Percentiles rank a stretch among this genome's conserved stretches.
Evolutionary conservation across 2,797 vertebrate species (phyloP).

Genomic region (Coendou prehensilis): DNA sequence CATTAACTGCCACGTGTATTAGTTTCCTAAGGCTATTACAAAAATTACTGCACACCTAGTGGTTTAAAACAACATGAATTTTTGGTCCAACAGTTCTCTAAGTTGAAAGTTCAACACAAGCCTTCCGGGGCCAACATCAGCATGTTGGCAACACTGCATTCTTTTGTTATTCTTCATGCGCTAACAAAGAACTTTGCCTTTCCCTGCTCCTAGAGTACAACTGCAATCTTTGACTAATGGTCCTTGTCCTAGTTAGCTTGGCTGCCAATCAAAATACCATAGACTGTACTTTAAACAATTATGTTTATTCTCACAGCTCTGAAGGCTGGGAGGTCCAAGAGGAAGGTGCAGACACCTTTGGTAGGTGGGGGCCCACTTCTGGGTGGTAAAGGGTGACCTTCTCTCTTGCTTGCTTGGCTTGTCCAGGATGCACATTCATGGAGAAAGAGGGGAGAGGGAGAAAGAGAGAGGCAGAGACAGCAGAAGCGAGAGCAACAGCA

Average conservation of each 20-base stretch:
- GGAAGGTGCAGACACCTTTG: not conserved
- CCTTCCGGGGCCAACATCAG: not conserved
- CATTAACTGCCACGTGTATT: not conserved
- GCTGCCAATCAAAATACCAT: not conserved
- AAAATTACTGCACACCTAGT: not conserved
- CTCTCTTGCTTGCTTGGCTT: accelerated
- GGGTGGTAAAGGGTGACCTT: not conserved
- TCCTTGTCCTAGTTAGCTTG: not conserved
- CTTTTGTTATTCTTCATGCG: not conserved
- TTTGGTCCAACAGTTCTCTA: not conserved
- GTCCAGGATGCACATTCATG: not conserved
- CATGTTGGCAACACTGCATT: not conserved
- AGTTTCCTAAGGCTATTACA: not conserved
- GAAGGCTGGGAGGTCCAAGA: not conserved
- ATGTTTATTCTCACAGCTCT: not conserved
- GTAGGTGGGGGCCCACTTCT: not conserved
- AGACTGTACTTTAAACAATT: not conserved
- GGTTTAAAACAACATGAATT: not conserved
- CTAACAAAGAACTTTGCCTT: not conserved
- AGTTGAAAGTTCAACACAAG: not conserved
- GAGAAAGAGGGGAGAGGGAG: too few species aligned
- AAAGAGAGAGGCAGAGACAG: not conserved
- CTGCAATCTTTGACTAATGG: not conserved
- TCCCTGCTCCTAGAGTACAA: not conserved
- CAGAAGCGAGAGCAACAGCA: accelerated